Base-by-base conservation (phyloP, 2,888 invertebrate species). In the Mellilla xanthometata region DNA sequence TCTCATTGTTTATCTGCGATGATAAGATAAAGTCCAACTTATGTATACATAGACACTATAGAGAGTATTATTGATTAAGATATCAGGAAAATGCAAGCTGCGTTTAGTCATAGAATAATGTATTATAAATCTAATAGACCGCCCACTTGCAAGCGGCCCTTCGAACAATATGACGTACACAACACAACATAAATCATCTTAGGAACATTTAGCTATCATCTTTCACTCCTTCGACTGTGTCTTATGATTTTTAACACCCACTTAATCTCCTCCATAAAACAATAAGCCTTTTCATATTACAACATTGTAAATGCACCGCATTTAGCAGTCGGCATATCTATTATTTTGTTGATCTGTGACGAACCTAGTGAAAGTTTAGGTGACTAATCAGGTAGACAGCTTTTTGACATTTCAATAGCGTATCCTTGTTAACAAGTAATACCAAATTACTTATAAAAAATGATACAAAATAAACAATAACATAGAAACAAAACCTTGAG, bases 201-300 rank as follows among this genome's bases (percentile, higher is more conserved):
- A 74, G 70, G 72, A 64, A 77, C 79, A 77, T 73, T 74, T 66
- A 72, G 60, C 78, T 76, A 82, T 80, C 76, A 72, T 85, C 84
- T 84, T 77, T 82, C 84, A 78, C 77, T 80, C 74, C 78, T 79
- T 76, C 70, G 65, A 72, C 67, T 76, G 59, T 71, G 76, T 78
- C 77, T 82, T 82, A 80, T 78, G 72, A 81, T 88, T 88, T 86
- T 87, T 85, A 86, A 88, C 87, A 85, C 86, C 88, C 86, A 88
- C 87, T 84, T 81, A 75, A 80, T 81, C 72, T 77, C 68, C 63
- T 67, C 60, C 66, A 64, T 62, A 64, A 76, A 81, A 85, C 83
- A 83, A 81, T 80, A 75, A 73, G 70, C 58, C 60, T 68, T 65
- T 41, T 51, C 61, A 64, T 64, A 69, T 74, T 72, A 71, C 71